These are phyloP conservation scores for Alviniconcha strummeri DNA, from an alignment of 2,888 invertebrate species.

Conservation along the genomic window DNA sequence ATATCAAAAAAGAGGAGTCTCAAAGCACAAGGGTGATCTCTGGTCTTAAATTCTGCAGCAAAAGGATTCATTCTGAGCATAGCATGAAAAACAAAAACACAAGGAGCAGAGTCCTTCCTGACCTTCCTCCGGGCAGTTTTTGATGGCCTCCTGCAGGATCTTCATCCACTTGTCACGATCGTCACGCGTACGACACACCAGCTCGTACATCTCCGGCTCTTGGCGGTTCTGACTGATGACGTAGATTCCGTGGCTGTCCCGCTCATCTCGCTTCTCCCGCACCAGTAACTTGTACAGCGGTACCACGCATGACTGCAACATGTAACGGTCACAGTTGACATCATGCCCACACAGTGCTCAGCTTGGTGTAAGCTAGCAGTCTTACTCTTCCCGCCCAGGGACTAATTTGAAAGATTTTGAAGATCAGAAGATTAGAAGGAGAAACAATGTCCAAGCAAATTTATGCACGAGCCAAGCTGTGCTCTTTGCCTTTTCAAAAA, in stretches of 20 bases:
- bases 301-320: slow-evolving; percentile 88
- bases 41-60: not conserved
- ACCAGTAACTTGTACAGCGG: slow-evolving; percentile 93
- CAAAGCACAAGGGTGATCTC: no score
- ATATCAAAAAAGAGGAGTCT: no score
- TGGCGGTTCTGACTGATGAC: slow-evolving; percentile 92
- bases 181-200: slow-evolving; percentile 89
- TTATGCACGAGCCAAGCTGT: no score
- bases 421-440: no score
- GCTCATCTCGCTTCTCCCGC: slow-evolving; percentile 92
- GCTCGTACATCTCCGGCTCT: slow-evolving; percentile 97
- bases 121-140: slow-evolving; percentile 84
- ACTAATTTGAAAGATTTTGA: no score
- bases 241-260: slow-evolving; percentile 89
- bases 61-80: not conserved
- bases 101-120: not conserved
- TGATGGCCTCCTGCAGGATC: slow-evolving; percentile 87
- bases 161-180: slow-evolving; percentile 94
- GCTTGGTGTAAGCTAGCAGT: no score
- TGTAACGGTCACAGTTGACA: not conserved
- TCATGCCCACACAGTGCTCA: no score
- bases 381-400: no score
- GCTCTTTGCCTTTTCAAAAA: no score
- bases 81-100: not conserved
- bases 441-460: no score